These are phyloP conservation scores for Liparis tanakae DNA, from an alignment of 2,797 vertebrate genomes.

Conservation along the genomic window DNA sequence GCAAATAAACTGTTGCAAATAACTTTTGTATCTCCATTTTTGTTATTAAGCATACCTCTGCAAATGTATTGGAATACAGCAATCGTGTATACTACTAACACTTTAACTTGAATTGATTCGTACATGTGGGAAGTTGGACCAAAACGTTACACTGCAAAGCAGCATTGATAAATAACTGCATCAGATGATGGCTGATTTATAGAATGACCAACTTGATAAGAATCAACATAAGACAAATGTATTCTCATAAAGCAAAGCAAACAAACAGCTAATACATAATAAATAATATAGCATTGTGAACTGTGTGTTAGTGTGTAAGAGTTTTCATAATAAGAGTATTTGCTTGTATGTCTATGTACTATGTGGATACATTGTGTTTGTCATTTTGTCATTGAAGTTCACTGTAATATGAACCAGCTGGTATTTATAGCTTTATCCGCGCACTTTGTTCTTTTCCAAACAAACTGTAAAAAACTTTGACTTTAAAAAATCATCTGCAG, in stretches of 20 bases:
- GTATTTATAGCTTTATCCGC: slow-evolving; percentile 60
- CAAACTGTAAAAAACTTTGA: slow-evolving; percentile 70
- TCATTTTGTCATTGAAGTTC: slow-evolving; percentile 53
- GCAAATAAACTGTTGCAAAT: neutral
- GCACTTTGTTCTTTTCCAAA: slow-evolving; percentile 67
- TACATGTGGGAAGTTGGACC: neutral
- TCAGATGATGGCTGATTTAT: neutral
- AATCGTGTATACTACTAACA: no score
- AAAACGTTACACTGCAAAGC: slow-evolving; percentile 6
- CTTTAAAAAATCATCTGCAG: slow-evolving; percentile 68
- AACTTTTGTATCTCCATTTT: neutral
- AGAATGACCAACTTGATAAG: neutral
- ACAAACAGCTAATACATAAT: slow-evolving; percentile 17
- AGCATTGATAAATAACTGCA: neutral
- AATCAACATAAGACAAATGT: slow-evolving; percentile 8
- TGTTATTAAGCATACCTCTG: neutral
- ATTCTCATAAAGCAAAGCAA: slow-evolving; percentile 24
- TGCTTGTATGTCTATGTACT: slow-evolving; percentile 18
- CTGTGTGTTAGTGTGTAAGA: neutral
- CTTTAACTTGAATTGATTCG: neutral
- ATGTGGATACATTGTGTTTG: slow-evolving; percentile 21
- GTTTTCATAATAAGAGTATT: slow-evolving; percentile 33
- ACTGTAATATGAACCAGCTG: slow-evolving; percentile 75
- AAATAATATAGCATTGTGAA: neutral
- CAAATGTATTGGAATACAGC: no score